Conservation (phyloP, 2,113 vertebrate genomes). For the Aegypius monachus region DNA sequence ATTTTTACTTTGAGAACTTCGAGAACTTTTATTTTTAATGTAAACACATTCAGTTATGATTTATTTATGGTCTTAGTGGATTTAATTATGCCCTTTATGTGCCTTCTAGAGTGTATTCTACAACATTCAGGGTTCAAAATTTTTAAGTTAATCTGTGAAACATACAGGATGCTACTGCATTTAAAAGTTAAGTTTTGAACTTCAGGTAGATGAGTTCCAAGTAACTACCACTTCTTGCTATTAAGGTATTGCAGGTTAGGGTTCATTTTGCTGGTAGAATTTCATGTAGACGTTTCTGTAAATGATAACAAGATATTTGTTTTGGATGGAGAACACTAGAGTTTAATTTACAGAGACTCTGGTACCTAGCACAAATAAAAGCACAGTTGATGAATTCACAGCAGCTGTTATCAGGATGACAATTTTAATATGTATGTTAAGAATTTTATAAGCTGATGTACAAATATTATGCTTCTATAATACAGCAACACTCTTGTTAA, state of each 20-base stretch:
- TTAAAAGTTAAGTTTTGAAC: background rate
- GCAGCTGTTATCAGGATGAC: background rate
- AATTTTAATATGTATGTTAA: background rate
- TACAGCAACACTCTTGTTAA: background rate
- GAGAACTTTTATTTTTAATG: background rate
- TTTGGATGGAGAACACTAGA: background rate
- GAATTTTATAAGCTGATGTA: background rate
- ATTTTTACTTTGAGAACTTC: background rate
- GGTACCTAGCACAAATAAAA: background rate
- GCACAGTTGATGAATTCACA: background rate
- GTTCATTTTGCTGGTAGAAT: background rate
- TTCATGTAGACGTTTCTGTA: background rate
- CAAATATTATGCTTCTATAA: background rate
- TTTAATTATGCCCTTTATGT: background rate
- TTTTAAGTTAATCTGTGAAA: background rate
- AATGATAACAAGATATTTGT: background rate
- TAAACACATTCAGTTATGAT: background rate
- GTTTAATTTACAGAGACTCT: background rate
- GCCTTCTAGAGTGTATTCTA: background rate
- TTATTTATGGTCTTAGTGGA: background rate
- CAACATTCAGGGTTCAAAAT: background rate
- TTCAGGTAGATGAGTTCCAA: background rate
- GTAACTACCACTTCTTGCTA: background rate
- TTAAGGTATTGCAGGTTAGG: background rate
- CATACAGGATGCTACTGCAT: background rate